A percentile compares a stretch with the other conserved stretches of the same genome.
Evolutionary conservation across 2,797 vertebrate genomes (phyloP).

Genomic region (Muraenolepis orangiensis): DNA sequence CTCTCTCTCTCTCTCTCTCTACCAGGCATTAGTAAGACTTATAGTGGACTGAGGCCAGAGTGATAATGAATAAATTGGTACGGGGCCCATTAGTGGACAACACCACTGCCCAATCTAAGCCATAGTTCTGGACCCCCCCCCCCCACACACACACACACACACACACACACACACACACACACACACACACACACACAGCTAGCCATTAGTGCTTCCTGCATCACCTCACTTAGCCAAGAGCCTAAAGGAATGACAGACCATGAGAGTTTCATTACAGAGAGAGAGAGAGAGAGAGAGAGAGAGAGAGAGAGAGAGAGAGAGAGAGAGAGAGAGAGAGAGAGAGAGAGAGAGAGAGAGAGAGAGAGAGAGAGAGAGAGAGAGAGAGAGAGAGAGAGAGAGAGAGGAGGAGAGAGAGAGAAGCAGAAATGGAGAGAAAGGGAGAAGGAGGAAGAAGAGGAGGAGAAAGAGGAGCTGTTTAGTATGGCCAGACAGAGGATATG

Average conservation of each 20-base stretch:
- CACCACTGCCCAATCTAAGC: no score
- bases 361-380: no score
- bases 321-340: no score
- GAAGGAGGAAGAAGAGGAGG: no score
- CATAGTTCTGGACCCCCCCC: conserved; percentile 39
- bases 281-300: conserved; percentile 45
- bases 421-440: no score
- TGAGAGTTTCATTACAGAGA: conserved; percentile 71
- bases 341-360: no score
- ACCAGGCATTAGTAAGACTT: conserved; percentile 52
- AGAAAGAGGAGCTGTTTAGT: no score
- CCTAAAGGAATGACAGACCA: conserved; percentile 67
- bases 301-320: no score
- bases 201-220: conserved; percentile 66
- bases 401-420: no score
- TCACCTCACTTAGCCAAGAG: conserved; percentile 67
- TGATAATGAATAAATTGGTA: conserved; percentile 45
- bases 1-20: not conserved
- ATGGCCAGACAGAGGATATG: no score
- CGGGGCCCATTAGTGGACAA: conserved; percentile 33
- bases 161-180: conserved; percentile 20
- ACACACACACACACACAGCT: conserved; percentile 17
- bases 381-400: no score
- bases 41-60: conserved; percentile 46
- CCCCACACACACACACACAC: conserved; percentile 52